Evolutionary conservation across 2,888 invertebrate species (phyloP), one percentile per base, ranked within the genome.

Genomic region (Drosophila tanythrix): DNA sequence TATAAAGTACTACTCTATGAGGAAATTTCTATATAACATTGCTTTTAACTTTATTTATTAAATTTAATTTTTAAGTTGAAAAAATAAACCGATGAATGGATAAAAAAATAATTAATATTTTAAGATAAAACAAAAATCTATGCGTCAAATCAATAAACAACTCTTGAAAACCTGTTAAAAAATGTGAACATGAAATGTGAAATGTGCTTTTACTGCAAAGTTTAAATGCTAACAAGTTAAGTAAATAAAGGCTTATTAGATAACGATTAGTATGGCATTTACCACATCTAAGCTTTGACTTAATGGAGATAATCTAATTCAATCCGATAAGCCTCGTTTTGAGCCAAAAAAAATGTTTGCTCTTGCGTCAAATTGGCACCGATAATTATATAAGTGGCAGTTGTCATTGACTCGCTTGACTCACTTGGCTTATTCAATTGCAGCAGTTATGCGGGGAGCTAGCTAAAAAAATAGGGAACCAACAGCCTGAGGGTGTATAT

Each of bases 301-400:
- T 38, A 15, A 46, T 21, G 25, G 4, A 1, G 0, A 7, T 48
- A 48, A 35, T 46, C 5, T 15, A 21, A 73, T 63, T 55, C 21
- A 33, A 51, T 52, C 51, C 15, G 1, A 33, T 36, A 33, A 55
- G 29, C n/a, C 46, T 50, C 52, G 52, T 43, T 76, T 59, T 48
- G 15, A 3, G 10, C 15, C 40, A 15, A 25, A 59, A 18, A 7
- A n/a, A 13, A 46, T 25, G 21, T 27, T 67, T 15, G 33, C 53
- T 25, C 29, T 5, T 25, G 5, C 46, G 27, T 25, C 43, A 46
- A 65, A 68, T 25, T 58, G 38, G 43, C 40, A 51, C 21, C 55
- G 43, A 69, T 69, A 53, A 79, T 73, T 79, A 76, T 55, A 62
- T 78, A 79, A 76, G 55, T 67, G 66, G 46, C 46, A 31, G 40